Percentiles rank a stretch among this genome's conserved stretches.
phyloP scores from a whole-genome alignment of 2,888 invertebrate species.

The Neuroscelio doddi region DNA sequence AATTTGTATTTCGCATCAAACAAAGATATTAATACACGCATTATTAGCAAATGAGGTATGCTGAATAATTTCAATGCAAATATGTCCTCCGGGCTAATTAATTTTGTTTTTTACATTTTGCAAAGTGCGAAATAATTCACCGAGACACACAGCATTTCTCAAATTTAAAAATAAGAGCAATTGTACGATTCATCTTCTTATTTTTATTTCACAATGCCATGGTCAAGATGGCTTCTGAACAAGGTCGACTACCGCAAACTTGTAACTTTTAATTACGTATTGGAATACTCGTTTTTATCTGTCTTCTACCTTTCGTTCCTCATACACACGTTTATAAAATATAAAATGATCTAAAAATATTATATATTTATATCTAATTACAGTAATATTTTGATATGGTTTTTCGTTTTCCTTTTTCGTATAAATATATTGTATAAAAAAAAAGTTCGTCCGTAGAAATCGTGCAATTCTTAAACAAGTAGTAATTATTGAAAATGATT shows the following conservation, averaged over 20 bases:
- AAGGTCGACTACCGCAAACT: conserved; percentile 24
- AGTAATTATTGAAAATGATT: too few species aligned
- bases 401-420: too few species aligned
- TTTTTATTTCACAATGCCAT: conserved; percentile 2
- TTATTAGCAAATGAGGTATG: conserved; percentile 2
- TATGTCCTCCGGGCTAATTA: conserved; percentile 1
- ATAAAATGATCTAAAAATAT: background rate
- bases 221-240: conserved; percentile 14
- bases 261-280: conserved; percentile 22
- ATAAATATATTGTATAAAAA: too few species aligned
- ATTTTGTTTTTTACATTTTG: background rate
- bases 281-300: conserved; percentile 16
- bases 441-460: too few species aligned
- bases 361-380: too few species aligned
- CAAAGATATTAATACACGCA: conserved; percentile 6
- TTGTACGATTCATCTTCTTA: background rate
- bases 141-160: background rate
- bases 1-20: conserved; percentile 9
- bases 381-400: too few species aligned
- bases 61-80: conserved; percentile 1
- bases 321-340: conserved; percentile 17
- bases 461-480: too few species aligned
- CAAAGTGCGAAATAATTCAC: background rate
- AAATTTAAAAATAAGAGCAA: background rate
- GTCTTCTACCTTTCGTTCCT: background rate